phyloP scores from a whole-genome alignment of 2,888 invertebrate species.

The Polyommatus icarus region DNA sequence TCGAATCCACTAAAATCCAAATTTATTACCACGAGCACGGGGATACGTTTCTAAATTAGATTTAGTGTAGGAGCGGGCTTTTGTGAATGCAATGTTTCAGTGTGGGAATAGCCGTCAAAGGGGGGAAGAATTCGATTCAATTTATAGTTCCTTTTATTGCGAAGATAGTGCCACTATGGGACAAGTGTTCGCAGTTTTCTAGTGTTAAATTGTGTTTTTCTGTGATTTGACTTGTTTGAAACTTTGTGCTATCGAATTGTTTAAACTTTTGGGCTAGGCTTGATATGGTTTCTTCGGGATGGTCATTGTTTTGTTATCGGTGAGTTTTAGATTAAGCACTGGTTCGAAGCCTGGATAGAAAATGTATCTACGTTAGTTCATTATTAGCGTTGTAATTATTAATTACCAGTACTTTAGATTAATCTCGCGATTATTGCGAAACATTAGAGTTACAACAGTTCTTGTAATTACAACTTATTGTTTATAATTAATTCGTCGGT shows the following conservation, averaged over 20 bases:
- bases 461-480: constrained; percentile 19
- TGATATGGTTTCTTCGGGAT: not conserved
- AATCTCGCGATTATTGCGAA: not conserved
- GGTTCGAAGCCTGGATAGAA: too few relatives aligned
- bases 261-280: not conserved
- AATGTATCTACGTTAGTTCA: too few relatives aligned
- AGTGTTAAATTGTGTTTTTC: constrained; percentile 42
- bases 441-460: not conserved
- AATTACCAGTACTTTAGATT: not conserved
- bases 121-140: constrained; percentile 64
- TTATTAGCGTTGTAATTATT: too few relatives aligned
- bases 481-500: constrained; percentile 2
- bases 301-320: too few relatives aligned
- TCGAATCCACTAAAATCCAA: constrained; percentile 35
- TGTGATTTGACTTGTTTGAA: constrained; percentile 40
- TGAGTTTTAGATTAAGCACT: too few relatives aligned
- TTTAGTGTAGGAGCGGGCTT: constrained; percentile 63
- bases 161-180: constrained; percentile 44
- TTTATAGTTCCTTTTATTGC: constrained; percentile 59
- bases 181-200: constrained; percentile 40
- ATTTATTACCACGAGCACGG: constrained; percentile 37
- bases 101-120: constrained; percentile 57
- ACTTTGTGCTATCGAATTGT: constrained; percentile 26
- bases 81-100: constrained; percentile 55
- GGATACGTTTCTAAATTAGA: constrained; percentile 56